These are phyloP conservation scores for Limnephilus marmoratus DNA, from an alignment of 2,888 invertebrate genomes.

Conservation along the genomic window DNA sequence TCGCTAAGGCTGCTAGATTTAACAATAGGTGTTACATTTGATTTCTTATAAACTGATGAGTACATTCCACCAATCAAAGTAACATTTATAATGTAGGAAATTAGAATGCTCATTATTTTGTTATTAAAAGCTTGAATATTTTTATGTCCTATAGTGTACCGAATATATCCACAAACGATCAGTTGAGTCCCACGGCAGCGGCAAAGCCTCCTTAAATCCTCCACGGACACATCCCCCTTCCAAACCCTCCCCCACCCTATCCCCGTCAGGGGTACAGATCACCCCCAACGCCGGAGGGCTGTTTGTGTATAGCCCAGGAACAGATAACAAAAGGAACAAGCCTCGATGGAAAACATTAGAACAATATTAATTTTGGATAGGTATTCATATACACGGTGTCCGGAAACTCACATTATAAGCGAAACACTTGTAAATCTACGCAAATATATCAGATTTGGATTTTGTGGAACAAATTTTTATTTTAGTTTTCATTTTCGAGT, in stretches of 20 bases:
- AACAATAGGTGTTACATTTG: no score
- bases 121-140: neutral
- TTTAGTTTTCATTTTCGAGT: no score
- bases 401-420: no score
- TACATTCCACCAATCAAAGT: no score
- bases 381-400: no score
- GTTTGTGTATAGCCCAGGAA: neutral
- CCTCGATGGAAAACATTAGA: neutral
- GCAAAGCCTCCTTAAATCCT: neutral
- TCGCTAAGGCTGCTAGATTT: no score
- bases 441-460: no score
- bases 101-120: no score
- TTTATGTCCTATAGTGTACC: neutral
- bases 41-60: no score
- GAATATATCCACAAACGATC: neutral
- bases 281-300: neutral
- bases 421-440: no score
- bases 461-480: no score
- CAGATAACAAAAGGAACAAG: neutral
- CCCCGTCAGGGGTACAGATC: neutral
- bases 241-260: neutral
- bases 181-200: neutral
- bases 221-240: neutral
- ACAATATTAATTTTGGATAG: neutral
- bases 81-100: no score